These are phyloP conservation scores for Dromas ardeola DNA, from an alignment of 2,113 vertebrate genomes.

Conservation along the genomic window DNA sequence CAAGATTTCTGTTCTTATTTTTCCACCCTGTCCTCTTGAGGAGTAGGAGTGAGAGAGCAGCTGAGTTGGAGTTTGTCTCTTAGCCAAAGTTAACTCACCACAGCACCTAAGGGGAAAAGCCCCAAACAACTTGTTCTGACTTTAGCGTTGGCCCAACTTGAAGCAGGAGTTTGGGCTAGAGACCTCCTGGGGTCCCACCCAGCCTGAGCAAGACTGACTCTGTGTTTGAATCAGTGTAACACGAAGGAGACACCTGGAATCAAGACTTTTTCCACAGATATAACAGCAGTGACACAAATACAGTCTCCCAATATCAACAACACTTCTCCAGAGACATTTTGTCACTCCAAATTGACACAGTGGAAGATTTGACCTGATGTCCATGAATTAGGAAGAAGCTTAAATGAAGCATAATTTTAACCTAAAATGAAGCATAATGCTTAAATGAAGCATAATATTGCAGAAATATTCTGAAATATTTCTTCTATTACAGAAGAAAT, in stretches of 20 bases:
- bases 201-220: not conserved
- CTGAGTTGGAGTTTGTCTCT: not conserved
- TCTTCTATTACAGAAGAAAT: not conserved
- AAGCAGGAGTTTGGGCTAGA: not conserved
- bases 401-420: not conserved
- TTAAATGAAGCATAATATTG: not conserved
- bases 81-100: not conserved
- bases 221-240: not conserved
- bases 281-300: not conserved
- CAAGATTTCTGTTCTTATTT: not conserved
- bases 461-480: not conserved
- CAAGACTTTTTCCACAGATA: not conserved
- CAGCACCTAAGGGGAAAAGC: not conserved
- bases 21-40: accelerated
- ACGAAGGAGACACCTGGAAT: not conserved
- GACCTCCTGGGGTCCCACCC: not conserved
- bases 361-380: not conserved
- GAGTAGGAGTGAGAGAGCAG: not conserved
- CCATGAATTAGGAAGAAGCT: not conserved
- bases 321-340: not conserved
- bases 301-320: not conserved
- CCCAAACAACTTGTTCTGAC: not conserved
- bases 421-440: not conserved
- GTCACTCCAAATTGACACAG: not conserved
- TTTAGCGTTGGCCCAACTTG: not conserved